A percentile compares a stretch with the other conserved stretches of the same genome.
Conservation (phyloP, 2,113 vertebrate genomes). For the Strix aluco region DNA sequence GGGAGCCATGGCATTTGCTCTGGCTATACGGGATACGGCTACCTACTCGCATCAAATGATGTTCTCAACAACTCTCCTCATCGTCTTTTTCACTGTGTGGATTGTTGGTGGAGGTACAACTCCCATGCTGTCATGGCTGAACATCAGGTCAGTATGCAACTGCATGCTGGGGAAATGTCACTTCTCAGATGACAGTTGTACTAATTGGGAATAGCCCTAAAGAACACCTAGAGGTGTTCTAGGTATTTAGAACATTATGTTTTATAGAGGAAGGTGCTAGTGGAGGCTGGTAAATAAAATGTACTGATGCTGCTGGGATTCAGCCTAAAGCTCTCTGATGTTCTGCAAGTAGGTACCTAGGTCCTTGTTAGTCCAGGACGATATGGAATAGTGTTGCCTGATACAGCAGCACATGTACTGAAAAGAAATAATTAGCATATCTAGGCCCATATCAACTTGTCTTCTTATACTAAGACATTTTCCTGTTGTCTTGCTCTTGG, state of each 20-base stretch:
- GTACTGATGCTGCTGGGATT: not conserved
- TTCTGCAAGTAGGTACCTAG: not conserved
- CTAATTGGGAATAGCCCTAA: not conserved
- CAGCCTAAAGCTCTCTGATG: not conserved
- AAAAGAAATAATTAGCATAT: not conserved
- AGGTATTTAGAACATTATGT: not conserved
- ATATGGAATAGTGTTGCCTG: not conserved
- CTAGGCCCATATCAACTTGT: not conserved
- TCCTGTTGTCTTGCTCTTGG: not conserved
- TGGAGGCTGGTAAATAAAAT: not conserved
- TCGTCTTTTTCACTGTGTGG: slow-evolving; percentile 99
- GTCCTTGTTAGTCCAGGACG: not conserved
- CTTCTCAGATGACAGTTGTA: not conserved
- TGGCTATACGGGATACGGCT: slow-evolving; percentile 95
- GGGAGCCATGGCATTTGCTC: slow-evolving; percentile 95
- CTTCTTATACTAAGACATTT: not conserved
- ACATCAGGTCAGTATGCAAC: slow-evolving; percentile 87
- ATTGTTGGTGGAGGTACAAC: slow-evolving; percentile 96
- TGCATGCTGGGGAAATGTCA: not conserved
- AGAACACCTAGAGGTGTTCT: not conserved
- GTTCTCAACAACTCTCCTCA: slow-evolving; percentile 97
- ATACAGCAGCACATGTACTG: not conserved
- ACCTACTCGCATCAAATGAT: slow-evolving; percentile 96
- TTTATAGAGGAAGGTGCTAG: not conserved
- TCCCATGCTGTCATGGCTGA: slow-evolving; percentile 94